A percentile compares a stretch with the other conserved stretches of the same genome.
phyloP scores from a whole-genome alignment of 1,140 invertebrate species.

The Aethina tumida region DNA sequence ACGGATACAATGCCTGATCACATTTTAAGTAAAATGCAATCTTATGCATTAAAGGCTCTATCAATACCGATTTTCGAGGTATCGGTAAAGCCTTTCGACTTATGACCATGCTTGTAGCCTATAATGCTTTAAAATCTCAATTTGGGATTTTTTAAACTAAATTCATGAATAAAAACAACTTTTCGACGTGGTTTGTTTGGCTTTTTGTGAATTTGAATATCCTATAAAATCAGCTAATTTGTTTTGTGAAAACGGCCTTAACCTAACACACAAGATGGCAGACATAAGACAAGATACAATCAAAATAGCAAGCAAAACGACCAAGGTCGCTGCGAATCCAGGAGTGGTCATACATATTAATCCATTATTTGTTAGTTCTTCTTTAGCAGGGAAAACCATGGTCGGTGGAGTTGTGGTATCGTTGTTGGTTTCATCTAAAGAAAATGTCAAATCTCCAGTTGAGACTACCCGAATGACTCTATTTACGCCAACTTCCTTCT shows the following conservation, averaged over 20 bases:
- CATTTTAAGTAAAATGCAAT: no score
- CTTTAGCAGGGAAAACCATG: constrained; percentile 55
- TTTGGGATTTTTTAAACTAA: no score
- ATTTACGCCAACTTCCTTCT: constrained; percentile 74
- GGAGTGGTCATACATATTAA: constrained; percentile 88
- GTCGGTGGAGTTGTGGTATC: constrained; percentile 46
- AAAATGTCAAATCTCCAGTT: constrained; percentile 73
- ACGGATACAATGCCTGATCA: constrained; percentile 19
- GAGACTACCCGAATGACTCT: constrained; percentile 76
- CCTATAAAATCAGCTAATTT: constrained; percentile 40
- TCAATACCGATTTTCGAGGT: no score
- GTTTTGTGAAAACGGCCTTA: constrained; percentile 54
- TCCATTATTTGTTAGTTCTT: constrained; percentile 40
- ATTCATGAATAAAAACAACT: constrained; percentile 45
- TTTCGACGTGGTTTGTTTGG: constrained; percentile 33
- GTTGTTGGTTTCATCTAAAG: constrained; percentile 52
- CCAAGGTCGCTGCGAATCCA: constrained; percentile 74
- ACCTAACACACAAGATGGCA: constrained; percentile 68
- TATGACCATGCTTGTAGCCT: constrained; percentile 3
- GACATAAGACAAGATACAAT: constrained; percentile 75
- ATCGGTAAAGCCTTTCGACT: no score
- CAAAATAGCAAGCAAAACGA: constrained; percentile 68
- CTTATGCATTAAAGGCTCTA: no score
- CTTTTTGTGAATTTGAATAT: constrained; percentile 35
- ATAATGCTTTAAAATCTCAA: no score